Evolutionary conservation across 2,797 vertebrate genomes (phyloP).

Genomic region (Champsocephalus gunnari): DNA sequence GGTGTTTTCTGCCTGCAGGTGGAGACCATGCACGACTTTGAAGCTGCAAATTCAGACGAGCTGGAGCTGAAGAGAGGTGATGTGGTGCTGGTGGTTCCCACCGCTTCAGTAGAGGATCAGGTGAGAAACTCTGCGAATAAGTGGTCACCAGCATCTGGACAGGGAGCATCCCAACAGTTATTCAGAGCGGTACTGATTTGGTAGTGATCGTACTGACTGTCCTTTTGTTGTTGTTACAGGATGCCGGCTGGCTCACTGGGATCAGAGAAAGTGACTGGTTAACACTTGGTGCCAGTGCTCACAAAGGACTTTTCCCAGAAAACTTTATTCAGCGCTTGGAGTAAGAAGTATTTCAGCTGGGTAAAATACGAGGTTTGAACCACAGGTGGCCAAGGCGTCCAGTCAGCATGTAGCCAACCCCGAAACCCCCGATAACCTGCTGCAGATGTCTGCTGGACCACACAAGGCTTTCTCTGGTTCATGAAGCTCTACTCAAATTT

Average conservation of each 20-base stretch:
- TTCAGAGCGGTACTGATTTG: not conserved
- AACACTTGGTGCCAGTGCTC: constrained; percentile 82
- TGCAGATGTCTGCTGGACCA: constrained; percentile 71
- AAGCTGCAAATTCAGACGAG: constrained; percentile 95
- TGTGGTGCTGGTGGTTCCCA: constrained; percentile 91
- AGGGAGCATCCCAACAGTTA: too few species aligned
- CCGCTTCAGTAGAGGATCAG: constrained; percentile 91
- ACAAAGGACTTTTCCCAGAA: constrained; percentile 96
- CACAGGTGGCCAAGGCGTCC: constrained; percentile 68
- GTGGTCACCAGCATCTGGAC: too few species aligned
- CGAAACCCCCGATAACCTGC: constrained; percentile 47
- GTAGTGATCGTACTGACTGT: not conserved
- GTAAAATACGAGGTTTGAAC: constrained; percentile 50
- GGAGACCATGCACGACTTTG: constrained; percentile 95
- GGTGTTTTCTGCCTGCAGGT: constrained; percentile 81
- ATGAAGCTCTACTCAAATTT: constrained; percentile 9
- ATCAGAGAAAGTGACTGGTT: constrained; percentile 93
- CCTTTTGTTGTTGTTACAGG: constrained; percentile 78
- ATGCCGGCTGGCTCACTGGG: constrained; percentile 97
- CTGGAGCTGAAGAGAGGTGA: constrained; percentile 92
- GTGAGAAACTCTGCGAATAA: constrained; percentile 69
- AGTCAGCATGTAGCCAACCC: constrained; percentile 73
- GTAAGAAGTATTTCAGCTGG: constrained; percentile 63
- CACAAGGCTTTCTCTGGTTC: constrained; percentile 29
- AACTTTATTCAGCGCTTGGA: constrained; percentile 92